Percentiles rank a stretch among this genome's conserved stretches.
Evolutionary conservation across 2,888 invertebrate genomes (phyloP).

Genomic region (Uloborus plumipes): DNA sequence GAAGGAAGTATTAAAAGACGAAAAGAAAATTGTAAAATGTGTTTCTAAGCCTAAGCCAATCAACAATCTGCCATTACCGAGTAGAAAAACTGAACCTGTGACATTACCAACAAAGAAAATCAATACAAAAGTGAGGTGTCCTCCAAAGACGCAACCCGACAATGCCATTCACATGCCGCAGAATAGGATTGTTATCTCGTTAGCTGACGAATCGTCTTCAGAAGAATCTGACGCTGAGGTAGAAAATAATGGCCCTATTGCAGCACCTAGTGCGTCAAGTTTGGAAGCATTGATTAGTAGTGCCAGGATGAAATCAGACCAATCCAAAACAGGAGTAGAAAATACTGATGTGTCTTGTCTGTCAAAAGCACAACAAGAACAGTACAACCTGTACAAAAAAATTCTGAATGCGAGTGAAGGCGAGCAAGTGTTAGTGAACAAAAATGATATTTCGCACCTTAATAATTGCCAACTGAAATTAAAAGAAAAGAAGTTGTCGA

Average conservation of each 20-base stretch:
- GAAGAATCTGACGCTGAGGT: constrained; percentile 22
- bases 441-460: constrained; percentile 1
- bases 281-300: constrained; percentile 48
- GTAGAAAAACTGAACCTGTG: no score
- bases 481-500: constrained; percentile 18
- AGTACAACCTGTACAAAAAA: constrained; percentile 38
- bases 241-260: neutral
- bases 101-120: no score
- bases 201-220: constrained; percentile 40
- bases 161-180: neutral
- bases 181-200: constrained; percentile 35
- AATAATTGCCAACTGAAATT: constrained; percentile 8
- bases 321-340: neutral
- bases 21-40: no score
- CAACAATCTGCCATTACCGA: no score
- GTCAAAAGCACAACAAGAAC: constrained; percentile 55
- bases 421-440: no score
- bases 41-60: no score
- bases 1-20: no score
- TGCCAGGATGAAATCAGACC: constrained; percentile 39
- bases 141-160: no score
- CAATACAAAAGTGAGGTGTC: no score
- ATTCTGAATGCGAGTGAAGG: constrained; percentile 15
- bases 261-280: constrained; percentile 25
- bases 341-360: constrained; percentile 19